Percentiles rank a stretch among this genome's conserved stretches.
These are phyloP conservation scores for Drosophila ercepeae DNA, from an alignment of 1,140 invertebrate genomes.

Conservation along the genomic window DNA sequence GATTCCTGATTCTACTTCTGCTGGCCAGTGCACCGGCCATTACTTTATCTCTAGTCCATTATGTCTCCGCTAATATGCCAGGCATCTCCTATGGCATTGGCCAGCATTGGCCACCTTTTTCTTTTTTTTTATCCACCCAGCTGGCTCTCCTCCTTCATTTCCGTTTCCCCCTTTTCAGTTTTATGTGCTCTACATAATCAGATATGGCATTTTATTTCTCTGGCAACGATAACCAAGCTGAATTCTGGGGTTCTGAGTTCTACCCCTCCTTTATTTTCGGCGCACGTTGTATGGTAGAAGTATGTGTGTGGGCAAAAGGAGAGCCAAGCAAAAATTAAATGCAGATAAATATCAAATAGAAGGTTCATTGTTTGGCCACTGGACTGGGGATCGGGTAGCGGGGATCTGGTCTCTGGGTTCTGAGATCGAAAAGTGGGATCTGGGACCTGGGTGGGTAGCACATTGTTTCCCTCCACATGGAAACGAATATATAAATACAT, in stretches of 20 bases:
- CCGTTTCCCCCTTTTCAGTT: constrained; percentile 40
- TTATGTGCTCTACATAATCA: constrained; percentile 77
- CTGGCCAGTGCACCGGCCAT: constrained; percentile 61
- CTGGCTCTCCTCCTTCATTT: constrained; percentile 33
- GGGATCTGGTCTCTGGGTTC: not conserved
- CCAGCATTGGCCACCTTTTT: constrained; percentile 33
- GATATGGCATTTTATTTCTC: constrained; percentile 79
- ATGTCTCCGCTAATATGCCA: constrained; percentile 74
- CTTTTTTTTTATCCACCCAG: constrained; percentile 20
- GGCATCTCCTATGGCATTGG: constrained; percentile 42
- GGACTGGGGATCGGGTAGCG: constrained; percentile 4
- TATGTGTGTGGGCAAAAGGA: constrained; percentile 8
- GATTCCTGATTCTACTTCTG: constrained; percentile 3
- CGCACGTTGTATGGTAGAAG: constrained; percentile 20
- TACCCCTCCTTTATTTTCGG: constrained; percentile 19
- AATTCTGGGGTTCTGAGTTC: constrained; percentile 3
- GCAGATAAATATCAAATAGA: constrained; percentile 82
- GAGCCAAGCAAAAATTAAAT: constrained; percentile 57
- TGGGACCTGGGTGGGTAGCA: constrained; percentile 6
- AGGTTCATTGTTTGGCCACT: constrained; percentile 62
- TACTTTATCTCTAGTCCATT: constrained; percentile 69
- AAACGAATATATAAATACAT: constrained; percentile 1
- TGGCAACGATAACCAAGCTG: constrained; percentile 32
- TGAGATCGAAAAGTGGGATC: not conserved
- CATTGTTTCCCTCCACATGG: no score